phyloP scores from a whole-genome alignment of 2,797 vertebrate genomes.

The Delichon dasypus region DNA sequence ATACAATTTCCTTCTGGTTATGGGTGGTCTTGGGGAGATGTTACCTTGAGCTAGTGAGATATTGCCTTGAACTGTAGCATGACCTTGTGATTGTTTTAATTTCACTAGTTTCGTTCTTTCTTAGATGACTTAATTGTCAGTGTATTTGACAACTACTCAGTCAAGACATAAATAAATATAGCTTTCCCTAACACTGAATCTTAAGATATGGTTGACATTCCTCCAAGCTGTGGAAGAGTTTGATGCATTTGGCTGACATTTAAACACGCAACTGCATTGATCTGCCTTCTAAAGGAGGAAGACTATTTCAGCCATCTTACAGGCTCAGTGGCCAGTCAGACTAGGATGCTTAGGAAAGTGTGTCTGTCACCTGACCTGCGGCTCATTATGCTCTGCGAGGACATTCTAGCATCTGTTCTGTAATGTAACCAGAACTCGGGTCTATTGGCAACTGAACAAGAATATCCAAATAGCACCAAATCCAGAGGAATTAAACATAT shows the following conservation, averaged over 20 bases:
- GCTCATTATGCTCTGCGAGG: background rate
- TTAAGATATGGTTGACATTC: background rate
- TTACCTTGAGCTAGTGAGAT: background rate
- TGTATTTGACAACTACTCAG: background rate
- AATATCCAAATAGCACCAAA: background rate
- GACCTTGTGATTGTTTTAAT: background rate
- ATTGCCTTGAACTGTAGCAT: background rate
- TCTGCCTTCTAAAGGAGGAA: background rate
- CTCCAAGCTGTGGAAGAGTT: background rate
- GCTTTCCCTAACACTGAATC: background rate
- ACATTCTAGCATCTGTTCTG: background rate
- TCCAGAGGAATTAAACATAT: background rate
- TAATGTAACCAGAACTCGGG: background rate
- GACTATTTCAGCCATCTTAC: background rate
- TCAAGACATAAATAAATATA: background rate
- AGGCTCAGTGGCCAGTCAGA: background rate
- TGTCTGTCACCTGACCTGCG: background rate
- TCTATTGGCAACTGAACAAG: background rate
- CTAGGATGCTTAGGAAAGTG: background rate
- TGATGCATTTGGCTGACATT: background rate
- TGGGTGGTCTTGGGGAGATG: background rate
- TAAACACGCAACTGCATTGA: background rate
- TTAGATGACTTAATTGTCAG: background rate
- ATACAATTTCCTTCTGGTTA: background rate
- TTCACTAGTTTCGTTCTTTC: background rate